Evolutionary conservation across 2,888 invertebrate genomes (phyloP), one percentile per base, ranked within the genome.

Genomic region (Nymphalis urticae): DNA sequence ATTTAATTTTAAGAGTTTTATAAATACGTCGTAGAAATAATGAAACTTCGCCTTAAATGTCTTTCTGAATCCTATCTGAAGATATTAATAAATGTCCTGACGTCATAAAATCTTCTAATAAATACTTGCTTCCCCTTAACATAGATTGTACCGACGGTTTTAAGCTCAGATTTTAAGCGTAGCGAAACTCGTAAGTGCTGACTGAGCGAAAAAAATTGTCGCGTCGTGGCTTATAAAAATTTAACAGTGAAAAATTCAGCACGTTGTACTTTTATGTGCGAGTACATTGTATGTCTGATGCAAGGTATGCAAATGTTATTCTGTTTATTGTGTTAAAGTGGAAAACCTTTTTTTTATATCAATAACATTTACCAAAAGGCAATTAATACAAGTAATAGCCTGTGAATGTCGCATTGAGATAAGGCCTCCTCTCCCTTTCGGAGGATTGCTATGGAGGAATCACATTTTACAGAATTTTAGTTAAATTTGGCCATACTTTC

Each of bases 151-250:
- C 78, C 72, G 78, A 77, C 75, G 78, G 78, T 81, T 85, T 79
- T 83, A 81, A 81, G 78, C 80, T 75, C 81, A 82, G 82, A 84
- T 83, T 85, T 84, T 84, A 83, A 85, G 80, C 84, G 82, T 79
- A 77, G 79, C 77, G 77, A 77, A 79, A 80, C 79, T 78, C 77
- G 73, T 80, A 82, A 82, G 77, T 79, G 86, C 84, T 81, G 84
- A 84, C 80, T 81, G 76, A 70, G 77, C 78, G 77, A 74, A 79
- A 83, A 82, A 82, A 85, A 84, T 69, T 77, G 75, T 72, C 74
- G 69, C 75, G 72, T 64, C 73, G 73, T 71, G 70, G 76, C 74
- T 76, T 77, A 76, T 76, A 75, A 76, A 78, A 77, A 75, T 76
- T 72, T 76, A 68, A 65, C 68, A 60, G 66, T 64, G 48, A 70